Evolutionary conservation across 1,140 invertebrate species (phyloP).

Genomic region (Acromyrmex echinatior): DNA sequence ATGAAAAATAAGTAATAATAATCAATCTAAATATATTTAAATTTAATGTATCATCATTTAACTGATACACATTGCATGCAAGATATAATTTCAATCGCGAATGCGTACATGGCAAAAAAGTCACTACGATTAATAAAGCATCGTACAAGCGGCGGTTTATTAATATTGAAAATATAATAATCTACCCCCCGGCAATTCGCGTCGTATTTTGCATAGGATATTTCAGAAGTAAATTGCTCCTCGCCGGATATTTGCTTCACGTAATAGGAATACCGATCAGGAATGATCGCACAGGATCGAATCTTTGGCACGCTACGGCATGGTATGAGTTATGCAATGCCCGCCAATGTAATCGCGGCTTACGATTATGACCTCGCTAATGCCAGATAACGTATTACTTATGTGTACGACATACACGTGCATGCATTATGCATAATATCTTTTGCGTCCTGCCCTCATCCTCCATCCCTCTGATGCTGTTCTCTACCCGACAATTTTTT

Average conservation of each 20-base stretch:
- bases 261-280: constrained; percentile 61
- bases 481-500: neutral
- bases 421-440: constrained; percentile 66
- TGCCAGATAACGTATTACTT: constrained; percentile 72
- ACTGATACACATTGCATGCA: neutral
- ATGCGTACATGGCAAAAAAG: neutral
- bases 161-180: constrained; percentile 56
- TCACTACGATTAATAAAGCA: constrained; percentile 29
- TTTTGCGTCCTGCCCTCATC: constrained; percentile 27
- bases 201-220: constrained; percentile 45
- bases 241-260: constrained; percentile 57
- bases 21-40: neutral
- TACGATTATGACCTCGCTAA: constrained; percentile 69
- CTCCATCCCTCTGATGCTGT: neutral
- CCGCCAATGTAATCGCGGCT: constrained; percentile 68
- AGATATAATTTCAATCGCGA: constrained; percentile 5
- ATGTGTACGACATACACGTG: constrained; percentile 52
- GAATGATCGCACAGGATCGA: constrained; percentile 58
- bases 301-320: constrained; percentile 63
- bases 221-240: constrained; percentile 56
- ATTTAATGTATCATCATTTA: constrained; percentile 2
- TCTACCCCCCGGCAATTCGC: constrained; percentile 39
- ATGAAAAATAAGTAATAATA: neutral
- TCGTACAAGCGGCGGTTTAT: constrained; percentile 6
- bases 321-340: constrained; percentile 65